phyloP scores from a whole-genome alignment of 2,888 invertebrate species.

The Norana najaformis region DNA sequence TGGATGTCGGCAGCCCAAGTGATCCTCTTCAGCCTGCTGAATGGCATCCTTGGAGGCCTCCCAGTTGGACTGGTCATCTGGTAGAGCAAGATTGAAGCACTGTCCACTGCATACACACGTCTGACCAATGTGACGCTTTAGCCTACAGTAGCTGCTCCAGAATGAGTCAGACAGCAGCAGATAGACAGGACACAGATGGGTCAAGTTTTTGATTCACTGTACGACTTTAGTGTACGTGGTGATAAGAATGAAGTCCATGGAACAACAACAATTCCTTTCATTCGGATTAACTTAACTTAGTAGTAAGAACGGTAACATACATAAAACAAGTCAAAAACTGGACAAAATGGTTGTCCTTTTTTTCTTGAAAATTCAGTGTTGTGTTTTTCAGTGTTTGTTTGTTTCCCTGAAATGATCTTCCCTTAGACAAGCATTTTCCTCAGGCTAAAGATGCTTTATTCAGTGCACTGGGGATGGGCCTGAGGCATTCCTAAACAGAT shows the following conservation, averaged over 20 bases:
- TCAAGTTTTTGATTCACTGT: neutral
- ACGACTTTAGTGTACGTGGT: no score
- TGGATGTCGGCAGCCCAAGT: neutral
- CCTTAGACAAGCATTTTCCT: no score
- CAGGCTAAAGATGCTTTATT: neutral
- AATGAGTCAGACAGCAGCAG: neutral
- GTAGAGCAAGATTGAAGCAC: neutral
- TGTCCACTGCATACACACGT: neutral
- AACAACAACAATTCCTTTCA: neutral
- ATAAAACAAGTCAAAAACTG: no score
- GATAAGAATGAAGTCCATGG: neutral
- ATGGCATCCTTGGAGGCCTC: neutral
- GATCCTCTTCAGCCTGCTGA: neutral
- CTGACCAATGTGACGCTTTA: neutral
- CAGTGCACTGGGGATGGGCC: neutral
- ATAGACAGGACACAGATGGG: no score
- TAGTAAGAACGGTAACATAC: no score
- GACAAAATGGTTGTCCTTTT: no score
- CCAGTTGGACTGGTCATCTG: neutral
- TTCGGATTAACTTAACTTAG: no score
- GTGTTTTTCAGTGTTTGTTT: no score
- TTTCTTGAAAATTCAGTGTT: no score
- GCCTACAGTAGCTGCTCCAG: neutral
- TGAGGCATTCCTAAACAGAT: neutral
- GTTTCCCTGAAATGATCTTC: no score